phyloP scores from a whole-genome alignment of 2,113 vertebrate genomes.

The Tachuris rubrigastra region DNA sequence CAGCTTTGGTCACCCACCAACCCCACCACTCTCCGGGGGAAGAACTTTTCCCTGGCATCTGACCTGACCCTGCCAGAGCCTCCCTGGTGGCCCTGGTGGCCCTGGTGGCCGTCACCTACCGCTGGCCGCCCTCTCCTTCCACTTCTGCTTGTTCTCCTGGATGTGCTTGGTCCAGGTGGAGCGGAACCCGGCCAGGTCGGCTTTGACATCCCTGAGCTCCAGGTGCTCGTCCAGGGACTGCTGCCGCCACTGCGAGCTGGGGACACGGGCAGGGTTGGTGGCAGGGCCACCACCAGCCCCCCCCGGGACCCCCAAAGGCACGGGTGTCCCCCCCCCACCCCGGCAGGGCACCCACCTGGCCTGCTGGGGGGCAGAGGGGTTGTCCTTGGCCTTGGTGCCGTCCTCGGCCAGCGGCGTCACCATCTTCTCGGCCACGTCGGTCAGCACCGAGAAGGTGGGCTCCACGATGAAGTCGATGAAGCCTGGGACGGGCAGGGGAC shows the following conservation, averaged over 20 bases:
- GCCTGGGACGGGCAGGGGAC: conserved; percentile 64
- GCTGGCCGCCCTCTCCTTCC: conserved; percentile 88
- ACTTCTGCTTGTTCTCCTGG: conserved; percentile 94
- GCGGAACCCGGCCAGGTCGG: conserved; percentile 87
- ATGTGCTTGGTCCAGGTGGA: conserved; percentile 88
- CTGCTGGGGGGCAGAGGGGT: background rate
- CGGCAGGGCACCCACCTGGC: conserved; percentile 1
- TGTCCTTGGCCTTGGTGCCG: conserved; percentile 78
- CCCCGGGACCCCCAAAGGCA: background rate
- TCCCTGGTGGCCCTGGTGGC: background rate
- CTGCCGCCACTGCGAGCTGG: conserved; percentile 87
- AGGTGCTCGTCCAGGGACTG: conserved; percentile 85
- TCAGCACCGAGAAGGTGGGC: conserved; percentile 91
- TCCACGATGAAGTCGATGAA: conserved; percentile 97
- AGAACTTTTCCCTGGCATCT: no score
- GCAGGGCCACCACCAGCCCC: background rate
- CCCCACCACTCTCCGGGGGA: no score
- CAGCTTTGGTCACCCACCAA: no score
- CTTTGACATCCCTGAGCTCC: conserved; percentile 86
- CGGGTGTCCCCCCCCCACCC: background rate
- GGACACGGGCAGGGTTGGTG: background rate
- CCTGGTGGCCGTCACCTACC: conserved; percentile 62
- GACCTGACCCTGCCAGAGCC: background rate
- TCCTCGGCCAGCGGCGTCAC: conserved; percentile 86
- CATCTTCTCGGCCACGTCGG: conserved; percentile 91